These are phyloP conservation scores for Drosophila equinoxialis DNA, from an alignment of 1,140 invertebrate genomes.

Conservation along the genomic window DNA sequence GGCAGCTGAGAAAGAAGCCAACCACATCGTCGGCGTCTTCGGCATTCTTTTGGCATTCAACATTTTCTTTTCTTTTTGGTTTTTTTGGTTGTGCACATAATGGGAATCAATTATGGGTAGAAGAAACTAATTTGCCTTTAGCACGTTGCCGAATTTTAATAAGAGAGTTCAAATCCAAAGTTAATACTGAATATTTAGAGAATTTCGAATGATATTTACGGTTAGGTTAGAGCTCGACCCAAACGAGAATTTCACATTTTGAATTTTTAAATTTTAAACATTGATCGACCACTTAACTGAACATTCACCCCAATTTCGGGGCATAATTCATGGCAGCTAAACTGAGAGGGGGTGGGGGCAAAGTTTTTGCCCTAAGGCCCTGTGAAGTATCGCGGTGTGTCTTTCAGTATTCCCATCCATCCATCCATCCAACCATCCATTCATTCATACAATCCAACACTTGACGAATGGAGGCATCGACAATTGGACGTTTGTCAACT, in stretches of 20 bases:
- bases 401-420: no score
- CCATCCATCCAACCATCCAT: background rate
- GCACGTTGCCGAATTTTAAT: constrained; percentile 35
- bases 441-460: background rate
- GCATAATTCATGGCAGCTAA: background rate
- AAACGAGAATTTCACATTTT: constrained; percentile 18
- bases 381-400: no score
- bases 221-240: constrained; percentile 44
- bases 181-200: background rate
- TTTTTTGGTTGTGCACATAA: constrained; percentile 20
- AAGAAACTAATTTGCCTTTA: constrained; percentile 41
- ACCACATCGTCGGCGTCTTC: background rate
- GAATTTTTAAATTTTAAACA: constrained; percentile 33
- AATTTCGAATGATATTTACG: constrained; percentile 32
- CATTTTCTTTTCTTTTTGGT: background rate
- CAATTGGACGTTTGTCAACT: constrained; percentile 21
- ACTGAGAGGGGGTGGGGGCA: no score
- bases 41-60: constrained; percentile 1
- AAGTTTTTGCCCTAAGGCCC: no score
- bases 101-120: constrained; percentile 58
- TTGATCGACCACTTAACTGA: constrained; percentile 62
- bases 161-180: constrained; percentile 1
- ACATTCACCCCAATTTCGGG: constrained; percentile 56
- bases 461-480: constrained; percentile 62
- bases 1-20: background rate